phyloP scores from a whole-genome alignment of 1,140 invertebrate species.

The Calliopsis andreniformis region DNA sequence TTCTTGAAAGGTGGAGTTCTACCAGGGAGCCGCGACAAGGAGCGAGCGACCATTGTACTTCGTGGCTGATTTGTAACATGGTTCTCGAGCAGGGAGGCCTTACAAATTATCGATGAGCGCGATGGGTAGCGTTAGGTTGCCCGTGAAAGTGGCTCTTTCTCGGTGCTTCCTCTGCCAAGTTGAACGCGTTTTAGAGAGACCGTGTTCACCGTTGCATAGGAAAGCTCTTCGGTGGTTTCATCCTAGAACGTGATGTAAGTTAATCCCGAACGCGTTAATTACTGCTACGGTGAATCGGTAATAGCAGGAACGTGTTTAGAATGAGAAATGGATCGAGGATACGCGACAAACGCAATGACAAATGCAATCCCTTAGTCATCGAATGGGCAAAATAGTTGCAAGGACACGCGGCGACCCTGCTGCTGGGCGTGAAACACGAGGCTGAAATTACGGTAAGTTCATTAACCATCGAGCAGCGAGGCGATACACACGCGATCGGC shows the following conservation, averaged over 20 bases:
- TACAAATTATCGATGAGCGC: constrained; percentile 37
- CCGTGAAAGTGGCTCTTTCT: constrained; percentile 33
- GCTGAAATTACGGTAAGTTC: constrained; percentile 62
- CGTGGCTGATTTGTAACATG: constrained; percentile 36
- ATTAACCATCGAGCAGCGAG: constrained; percentile 57
- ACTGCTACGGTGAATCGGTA: no score
- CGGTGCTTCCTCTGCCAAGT: constrained; percentile 11
- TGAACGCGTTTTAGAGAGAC: constrained; percentile 7
- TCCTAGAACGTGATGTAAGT: no score
- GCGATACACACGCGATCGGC: constrained; percentile 59
- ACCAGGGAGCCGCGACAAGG: constrained; percentile 22
- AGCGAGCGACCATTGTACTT: constrained; percentile 6
- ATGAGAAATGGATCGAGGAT: no score
- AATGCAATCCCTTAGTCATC: no score
- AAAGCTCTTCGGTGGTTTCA: no score
- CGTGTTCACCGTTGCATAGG: neutral
- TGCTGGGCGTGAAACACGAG: constrained; percentile 79
- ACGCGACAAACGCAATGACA: no score
- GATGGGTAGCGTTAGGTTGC: constrained; percentile 25
- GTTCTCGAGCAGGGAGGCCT: constrained; percentile 7
- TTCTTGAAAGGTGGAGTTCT: neutral
- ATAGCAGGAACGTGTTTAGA: no score
- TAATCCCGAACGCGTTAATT: no score
- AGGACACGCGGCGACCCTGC: constrained; percentile 62
- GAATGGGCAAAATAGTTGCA: constrained; percentile 33